Evolutionary conservation across 2,888 invertebrate species (phyloP), one percentile per base, ranked within the genome.

Genomic region (Gari tellinella): DNA sequence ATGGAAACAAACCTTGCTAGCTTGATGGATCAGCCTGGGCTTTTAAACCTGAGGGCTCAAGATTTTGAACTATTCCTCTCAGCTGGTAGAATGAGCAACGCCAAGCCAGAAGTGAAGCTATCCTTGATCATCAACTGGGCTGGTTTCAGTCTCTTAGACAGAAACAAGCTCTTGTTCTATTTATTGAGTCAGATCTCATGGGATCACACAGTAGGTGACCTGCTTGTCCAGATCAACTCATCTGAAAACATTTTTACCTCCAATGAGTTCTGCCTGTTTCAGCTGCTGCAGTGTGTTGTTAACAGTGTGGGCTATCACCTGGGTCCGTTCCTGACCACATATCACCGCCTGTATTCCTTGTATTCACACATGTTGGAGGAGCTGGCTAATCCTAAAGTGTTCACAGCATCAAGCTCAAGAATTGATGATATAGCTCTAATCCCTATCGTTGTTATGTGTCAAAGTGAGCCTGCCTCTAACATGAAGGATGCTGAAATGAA

Each of bases 261-360:
- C 65, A 94, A 93, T 82, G 94, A 94, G 82, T 87, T 93, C 52
- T 94, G 93, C 83, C 91, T 94, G 68, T 94, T 93, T 85, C 92
- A 93, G 77, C 91, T 94, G 58, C 89, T 94, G 79, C 90, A 92
- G 52, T 88, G 90, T 61, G 88, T 93, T 72, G 92, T 88, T 53
- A 91, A 93, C 74, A 93, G 93, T 85, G 40, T 56, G 12, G 93
- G 93, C 76, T 92, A 79, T 19, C 64, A 80, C 15, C 66, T 82
- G 19, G 82, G 80, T 21, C 70, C 76, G n/a, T 85, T 76, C 49
- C 60, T 51, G 0, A 76, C 68, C 10, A 55, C 57, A 19, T 78
- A 78, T 43, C 65, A 65, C 10, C 61, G 62, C 4, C 46, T 75
- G 21, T 69, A 41, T 43, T 21, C 69, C 14, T 25, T 69, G 4